Evolutionary conservation across 2,888 invertebrate species (phyloP), one percentile per base, ranked within the genome.

Genomic region (Acheta domesticus): DNA sequence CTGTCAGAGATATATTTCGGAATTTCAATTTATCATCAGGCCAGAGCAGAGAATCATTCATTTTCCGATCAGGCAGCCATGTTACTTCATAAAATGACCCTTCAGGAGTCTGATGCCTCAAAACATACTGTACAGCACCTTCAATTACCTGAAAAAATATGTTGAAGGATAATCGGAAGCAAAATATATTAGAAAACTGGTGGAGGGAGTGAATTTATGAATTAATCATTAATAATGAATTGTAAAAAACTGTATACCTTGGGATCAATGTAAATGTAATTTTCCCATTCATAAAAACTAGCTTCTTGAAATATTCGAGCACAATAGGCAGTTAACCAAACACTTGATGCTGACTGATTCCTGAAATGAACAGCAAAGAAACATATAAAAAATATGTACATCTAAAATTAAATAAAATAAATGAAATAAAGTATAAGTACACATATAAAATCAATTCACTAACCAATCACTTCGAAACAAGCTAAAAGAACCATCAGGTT

Each of bases 281-380:
- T 96, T 88, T 98, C 97, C 98, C 98, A 98, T 86, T 98, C 98
- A 85, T 97, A 96, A 87, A 97, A 97, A 73, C 94, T 94, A 0
- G 97, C 97, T 85, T 96, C 96, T 86, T 96, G 94, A 86, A 98
- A 93, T 77, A 95, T 91, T 83, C 95, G 91, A 0, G 95, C 93
- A 85, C 95, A 95, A 87, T 96, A 97, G 0, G 98, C 94, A 0
- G 98, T 98, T 82, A 98, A 86, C 97, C 97, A 96, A 0, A 96
- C 96, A 62, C 96, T 96, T 0, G 96, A 92, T 0, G 91, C 90
- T 0, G 96, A 96, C 85, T 95, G 94, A 85, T 96, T 95, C 92
- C 92, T 92, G 84, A 48, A 85, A 84, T 82, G 80, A 78, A 81
- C 81, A 20, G 48, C 2, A 74, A 49, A 78, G 20, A 80, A 11